A percentile compares a stretch with the other conserved stretches of the same genome.
phyloP scores from a whole-genome alignment of 2,888 invertebrate genomes.

The Polyploca ridens region DNA sequence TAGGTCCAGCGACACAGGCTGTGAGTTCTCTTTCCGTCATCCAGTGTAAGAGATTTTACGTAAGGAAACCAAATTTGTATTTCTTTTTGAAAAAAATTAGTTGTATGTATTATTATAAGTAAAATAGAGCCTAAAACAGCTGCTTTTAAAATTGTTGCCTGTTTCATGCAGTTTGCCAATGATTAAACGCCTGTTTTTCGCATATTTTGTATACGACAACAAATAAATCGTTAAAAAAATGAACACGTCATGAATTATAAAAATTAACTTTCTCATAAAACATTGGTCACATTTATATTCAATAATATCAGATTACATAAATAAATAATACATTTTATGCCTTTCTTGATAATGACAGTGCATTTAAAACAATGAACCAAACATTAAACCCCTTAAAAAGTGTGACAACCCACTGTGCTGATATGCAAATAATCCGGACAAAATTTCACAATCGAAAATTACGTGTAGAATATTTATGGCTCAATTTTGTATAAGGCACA shows the following conservation, averaged over 20 bases:
- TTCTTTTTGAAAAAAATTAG: too few relatives aligned
- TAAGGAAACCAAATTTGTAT: too few relatives aligned
- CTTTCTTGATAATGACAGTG: slow-evolving; percentile 19
- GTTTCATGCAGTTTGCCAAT: too few relatives aligned
- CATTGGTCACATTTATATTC: background rate
- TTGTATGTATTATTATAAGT: too few relatives aligned
- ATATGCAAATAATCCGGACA: slow-evolving; percentile 63
- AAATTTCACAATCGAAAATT: slow-evolving; percentile 72
- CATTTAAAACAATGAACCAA: slow-evolving; percentile 1
- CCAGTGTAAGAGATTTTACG: too few relatives aligned
- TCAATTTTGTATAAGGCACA: slow-evolving; percentile 68
- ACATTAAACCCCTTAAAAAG: slow-evolving; percentile 32
- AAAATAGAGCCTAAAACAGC: too few relatives aligned
- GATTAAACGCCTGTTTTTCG: background rate
- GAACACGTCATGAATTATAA: background rate
- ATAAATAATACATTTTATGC: background rate
- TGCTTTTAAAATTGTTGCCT: too few relatives aligned
- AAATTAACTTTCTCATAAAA: background rate
- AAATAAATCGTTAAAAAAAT: background rate
- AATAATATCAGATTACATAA: slow-evolving; percentile 3
- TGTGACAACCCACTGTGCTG: slow-evolving; percentile 46
- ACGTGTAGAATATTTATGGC: slow-evolving; percentile 78
- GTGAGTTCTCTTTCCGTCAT: too few relatives aligned
- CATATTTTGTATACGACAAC: background rate
- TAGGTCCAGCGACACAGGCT: too few relatives aligned